Evolutionary conservation across 1,140 invertebrate species (phyloP).

Genomic region (Drosophila saltans): DNA sequence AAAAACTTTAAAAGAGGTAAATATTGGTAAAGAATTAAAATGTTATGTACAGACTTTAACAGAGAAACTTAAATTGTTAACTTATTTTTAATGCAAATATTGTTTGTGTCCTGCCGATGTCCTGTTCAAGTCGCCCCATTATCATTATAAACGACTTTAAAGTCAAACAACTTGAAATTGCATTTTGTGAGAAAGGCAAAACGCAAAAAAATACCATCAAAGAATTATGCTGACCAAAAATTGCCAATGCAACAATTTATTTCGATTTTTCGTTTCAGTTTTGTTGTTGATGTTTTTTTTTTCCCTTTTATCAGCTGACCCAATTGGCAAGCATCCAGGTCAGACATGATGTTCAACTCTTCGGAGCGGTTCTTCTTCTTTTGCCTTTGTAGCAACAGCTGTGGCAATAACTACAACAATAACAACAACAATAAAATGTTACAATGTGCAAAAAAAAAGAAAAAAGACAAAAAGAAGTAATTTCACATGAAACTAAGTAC

Average conservation of each 20-base stretch:
- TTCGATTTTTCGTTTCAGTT: slow-evolving; percentile 36
- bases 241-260: slow-evolving; percentile 27
- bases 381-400: slow-evolving; percentile 25
- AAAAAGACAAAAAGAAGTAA: slow-evolving; percentile 12
- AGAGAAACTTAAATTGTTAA: neutral
- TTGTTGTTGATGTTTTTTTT: slow-evolving; percentile 8
- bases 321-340: slow-evolving; percentile 73
- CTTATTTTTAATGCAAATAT: neutral
- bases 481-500: slow-evolving; percentile 34
- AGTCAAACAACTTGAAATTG: neutral
- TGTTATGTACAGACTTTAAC: neutral
- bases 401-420: slow-evolving; percentile 28
- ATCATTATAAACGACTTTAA: slow-evolving; percentile 40
- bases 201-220: neutral
- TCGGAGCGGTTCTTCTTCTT: neutral
- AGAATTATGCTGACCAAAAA: neutral
- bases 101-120: neutral
- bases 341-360: slow-evolving; percentile 46
- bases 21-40: neutral
- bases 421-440: slow-evolving; percentile 33
- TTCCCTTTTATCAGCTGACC: slow-evolving; percentile 50
- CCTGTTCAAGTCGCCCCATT: slow-evolving; percentile 15
- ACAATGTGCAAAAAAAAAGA: slow-evolving; percentile 29
- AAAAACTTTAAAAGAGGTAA: too few species aligned
- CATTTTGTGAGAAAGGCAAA: neutral